Conservation (phyloP, 2,888 invertebrate species). For the Patella ulyssiponensis region DNA sequence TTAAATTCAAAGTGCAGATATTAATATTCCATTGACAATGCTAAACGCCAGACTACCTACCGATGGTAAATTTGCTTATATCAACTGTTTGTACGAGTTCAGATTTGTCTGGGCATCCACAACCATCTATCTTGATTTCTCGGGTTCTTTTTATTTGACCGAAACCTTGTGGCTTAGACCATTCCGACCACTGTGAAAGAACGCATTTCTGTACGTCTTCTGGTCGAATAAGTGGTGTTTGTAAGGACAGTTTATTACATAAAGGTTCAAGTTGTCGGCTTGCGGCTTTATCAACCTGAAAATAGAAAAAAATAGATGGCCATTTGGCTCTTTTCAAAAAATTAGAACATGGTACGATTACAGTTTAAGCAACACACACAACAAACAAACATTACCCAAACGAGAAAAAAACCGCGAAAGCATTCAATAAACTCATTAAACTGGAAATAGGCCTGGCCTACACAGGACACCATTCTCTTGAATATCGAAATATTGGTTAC, state of each 20-base stretch:
- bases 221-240: not conserved
- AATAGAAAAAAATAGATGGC: not conserved
- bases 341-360: too few species aligned
- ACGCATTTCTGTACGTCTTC: conserved; percentile 19
- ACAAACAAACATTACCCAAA: too few species aligned
- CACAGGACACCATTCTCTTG: too few species aligned
- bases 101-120: conserved; percentile 25
- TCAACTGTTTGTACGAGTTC: conserved; percentile 23
- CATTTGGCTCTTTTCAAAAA: too few species aligned
- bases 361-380: too few species aligned
- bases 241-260: not conserved
- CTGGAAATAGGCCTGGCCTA: too few species aligned
- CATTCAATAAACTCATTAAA: too few species aligned
- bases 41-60: too few species aligned
- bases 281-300: not conserved
- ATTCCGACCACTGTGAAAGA: conserved; percentile 25
- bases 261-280: not conserved
- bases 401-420: too few species aligned
- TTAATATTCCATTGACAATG: too few species aligned
- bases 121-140: conserved; percentile 16
- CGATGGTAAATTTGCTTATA: conserved; percentile 12
- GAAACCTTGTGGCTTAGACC: conserved; percentile 22
- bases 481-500: too few species aligned
- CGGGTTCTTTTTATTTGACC: conserved; percentile 22
- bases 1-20: too few species aligned